Conservation (phyloP, 1,140 invertebrate genomes). For the Drosophila nigromelanica region DNA sequence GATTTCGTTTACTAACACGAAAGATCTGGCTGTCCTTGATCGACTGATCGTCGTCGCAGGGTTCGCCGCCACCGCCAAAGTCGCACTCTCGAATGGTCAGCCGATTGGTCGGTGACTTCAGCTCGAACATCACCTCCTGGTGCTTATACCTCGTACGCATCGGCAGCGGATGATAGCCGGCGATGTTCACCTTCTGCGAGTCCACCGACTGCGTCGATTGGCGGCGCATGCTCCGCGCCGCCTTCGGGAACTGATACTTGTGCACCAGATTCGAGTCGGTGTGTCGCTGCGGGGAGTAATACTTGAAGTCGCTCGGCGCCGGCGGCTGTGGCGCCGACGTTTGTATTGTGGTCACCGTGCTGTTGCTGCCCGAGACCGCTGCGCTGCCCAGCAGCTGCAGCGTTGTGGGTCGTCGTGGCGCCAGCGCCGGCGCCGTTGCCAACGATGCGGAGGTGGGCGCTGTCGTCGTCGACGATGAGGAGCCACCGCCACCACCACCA, state of each 20-base stretch:
- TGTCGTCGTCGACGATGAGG: constrained; percentile 62
- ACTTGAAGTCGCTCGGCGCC: constrained; percentile 79
- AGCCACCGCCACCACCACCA: constrained; percentile 41
- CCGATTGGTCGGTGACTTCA: constrained; percentile 82
- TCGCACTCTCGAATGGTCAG: constrained; percentile 83
- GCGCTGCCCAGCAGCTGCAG: constrained; percentile 70
- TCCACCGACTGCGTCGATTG: constrained; percentile 81
- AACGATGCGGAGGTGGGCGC: constrained; percentile 64
- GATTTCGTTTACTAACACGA: constrained; percentile 84
- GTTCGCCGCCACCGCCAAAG: constrained; percentile 83
- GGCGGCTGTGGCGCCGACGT: constrained; percentile 70
- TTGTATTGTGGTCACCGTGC: constrained; percentile 71
- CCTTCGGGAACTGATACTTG: constrained; percentile 80
- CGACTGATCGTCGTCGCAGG: constrained; percentile 83
- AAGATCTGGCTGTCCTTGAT: constrained; percentile 84
- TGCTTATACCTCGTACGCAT: constrained; percentile 78
- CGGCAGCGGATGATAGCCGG: constrained; percentile 75
- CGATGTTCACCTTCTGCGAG: constrained; percentile 78
- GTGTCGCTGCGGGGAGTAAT: constrained; percentile 80
- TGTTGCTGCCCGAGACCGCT: constrained; percentile 64
- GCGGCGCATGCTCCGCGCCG: constrained; percentile 72
- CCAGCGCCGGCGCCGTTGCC: constrained; percentile 58
- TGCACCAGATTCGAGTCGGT: constrained; percentile 8
- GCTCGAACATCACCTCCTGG: constrained; percentile 81
- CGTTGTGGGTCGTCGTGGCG: constrained; percentile 73